phyloP scores from a whole-genome alignment of 2,888 invertebrate genomes.

The Erebia aethiops region DNA sequence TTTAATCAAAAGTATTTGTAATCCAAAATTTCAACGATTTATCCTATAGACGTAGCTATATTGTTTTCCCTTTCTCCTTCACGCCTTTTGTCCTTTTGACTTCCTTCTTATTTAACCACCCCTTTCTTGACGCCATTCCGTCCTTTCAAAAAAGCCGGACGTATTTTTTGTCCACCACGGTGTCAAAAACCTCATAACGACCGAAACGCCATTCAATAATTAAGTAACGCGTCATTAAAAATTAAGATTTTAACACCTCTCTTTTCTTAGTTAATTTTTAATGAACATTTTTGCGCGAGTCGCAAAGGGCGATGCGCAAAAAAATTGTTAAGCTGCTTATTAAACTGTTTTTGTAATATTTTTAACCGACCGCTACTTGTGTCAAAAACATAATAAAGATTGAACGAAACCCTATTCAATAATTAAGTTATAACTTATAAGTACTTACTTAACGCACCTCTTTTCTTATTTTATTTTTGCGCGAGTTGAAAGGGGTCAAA shows the following conservation, averaged over 20 bases:
- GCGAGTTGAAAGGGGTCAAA: conserved; percentile 46
- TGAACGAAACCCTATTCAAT: conserved; percentile 53
- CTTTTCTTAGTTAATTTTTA: conserved; percentile 59
- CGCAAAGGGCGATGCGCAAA: conserved; percentile 45
- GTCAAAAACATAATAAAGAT: conserved; percentile 63
- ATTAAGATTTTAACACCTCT: conserved; percentile 59
- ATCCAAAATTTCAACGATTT: background rate
- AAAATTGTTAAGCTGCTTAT: conserved; percentile 62
- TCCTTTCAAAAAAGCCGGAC: conserved; percentile 37
- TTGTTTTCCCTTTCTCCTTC: background rate
- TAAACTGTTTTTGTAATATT: conserved; percentile 46
- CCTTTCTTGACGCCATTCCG: conserved; percentile 35
- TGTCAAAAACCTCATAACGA: conserved; percentile 64
- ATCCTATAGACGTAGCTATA: background rate
- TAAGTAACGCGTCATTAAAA: conserved; percentile 67
- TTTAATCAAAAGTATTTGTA: no score
- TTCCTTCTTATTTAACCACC: conserved; percentile 37
- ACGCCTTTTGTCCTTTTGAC: conserved; percentile 24
- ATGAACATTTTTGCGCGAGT: conserved; percentile 46
- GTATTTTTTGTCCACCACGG: conserved; percentile 66
- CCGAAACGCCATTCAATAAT: conserved; percentile 58
- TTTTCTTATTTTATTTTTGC: conserved; percentile 50
- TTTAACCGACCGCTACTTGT: conserved; percentile 54
- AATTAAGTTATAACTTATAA: conserved; percentile 45
- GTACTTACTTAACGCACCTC: conserved; percentile 61